Evolutionary conservation across 2,113 vertebrate species (phyloP).

Genomic region (Pygoscelis antarcticus): DNA sequence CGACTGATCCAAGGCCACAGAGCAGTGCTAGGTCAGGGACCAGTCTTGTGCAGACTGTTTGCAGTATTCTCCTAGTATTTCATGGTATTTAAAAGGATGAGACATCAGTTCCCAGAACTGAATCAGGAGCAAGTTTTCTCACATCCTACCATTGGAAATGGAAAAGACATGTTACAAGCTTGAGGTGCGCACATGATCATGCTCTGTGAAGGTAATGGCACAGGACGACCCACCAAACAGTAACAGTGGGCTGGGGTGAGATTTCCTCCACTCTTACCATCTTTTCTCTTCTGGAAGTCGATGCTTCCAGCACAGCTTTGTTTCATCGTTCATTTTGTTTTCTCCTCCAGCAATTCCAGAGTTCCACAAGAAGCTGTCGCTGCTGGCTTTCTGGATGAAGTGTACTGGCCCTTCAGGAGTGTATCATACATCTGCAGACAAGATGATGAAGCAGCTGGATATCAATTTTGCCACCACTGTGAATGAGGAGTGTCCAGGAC

Average conservation of each 20-base stretch:
- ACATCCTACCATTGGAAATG: not conserved
- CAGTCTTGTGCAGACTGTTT: not conserved
- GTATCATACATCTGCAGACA: slow-evolving; percentile 89
- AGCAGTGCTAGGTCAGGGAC: not conserved
- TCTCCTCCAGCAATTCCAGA: slow-evolving; percentile 83
- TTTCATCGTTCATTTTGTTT: not conserved
- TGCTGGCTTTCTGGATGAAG: slow-evolving; percentile 91
- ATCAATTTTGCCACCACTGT: slow-evolving; percentile 77
- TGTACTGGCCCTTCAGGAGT: slow-evolving; percentile 83
- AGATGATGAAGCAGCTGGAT: slow-evolving; percentile 85
- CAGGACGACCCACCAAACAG: not conserved
- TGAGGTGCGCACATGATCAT: not conserved
- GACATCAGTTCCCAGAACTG: not conserved
- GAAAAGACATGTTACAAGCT: not conserved
- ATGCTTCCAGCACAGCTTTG: not conserved
- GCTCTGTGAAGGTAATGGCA: not conserved
- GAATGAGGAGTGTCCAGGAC: slow-evolving; percentile 81
- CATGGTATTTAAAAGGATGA: not conserved
- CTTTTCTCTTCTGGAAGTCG: not conserved
- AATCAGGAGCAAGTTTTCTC: not conserved
- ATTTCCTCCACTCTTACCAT: not conserved
- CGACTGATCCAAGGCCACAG: not conserved
- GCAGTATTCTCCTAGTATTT: not conserved
- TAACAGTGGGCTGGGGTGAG: not conserved
- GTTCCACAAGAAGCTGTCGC: slow-evolving; percentile 80